Evolutionary conservation across 1,140 invertebrate genomes (phyloP).

Genomic region (Copidosoma floridanum): DNA sequence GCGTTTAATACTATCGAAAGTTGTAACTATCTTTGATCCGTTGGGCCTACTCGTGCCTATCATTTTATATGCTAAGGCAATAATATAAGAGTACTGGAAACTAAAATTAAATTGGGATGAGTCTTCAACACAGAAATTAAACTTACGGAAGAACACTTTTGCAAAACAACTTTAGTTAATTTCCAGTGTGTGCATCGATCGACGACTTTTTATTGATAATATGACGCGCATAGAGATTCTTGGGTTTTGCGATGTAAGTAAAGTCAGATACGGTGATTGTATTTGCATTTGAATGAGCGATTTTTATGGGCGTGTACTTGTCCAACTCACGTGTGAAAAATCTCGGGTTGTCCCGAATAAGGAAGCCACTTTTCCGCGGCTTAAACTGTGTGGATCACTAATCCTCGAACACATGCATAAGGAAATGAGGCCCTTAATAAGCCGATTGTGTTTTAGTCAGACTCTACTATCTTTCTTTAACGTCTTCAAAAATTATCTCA

Average conservation of each 20-base stretch:
- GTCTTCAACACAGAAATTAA: not conserved
- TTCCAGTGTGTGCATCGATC: not conserved
- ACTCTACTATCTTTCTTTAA: too few species aligned
- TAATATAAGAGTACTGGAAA: conserved; percentile 4
- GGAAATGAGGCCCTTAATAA: not conserved
- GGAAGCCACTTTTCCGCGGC: not conserved
- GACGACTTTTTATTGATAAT: not conserved
- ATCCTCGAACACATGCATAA: not conserved
- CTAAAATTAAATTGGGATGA: conserved; percentile 2
- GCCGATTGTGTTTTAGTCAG: too few species aligned
- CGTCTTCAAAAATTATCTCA: not conserved
- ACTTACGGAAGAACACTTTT: not conserved
- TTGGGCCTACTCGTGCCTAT: not conserved
- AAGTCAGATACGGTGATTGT: conserved; percentile 5
- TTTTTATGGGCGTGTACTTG: not conserved
- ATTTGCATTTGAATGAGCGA: not conserved
- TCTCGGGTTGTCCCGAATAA: conserved; percentile 10
- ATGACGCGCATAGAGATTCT: not conserved
- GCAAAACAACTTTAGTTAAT: not conserved
- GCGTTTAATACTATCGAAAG: not conserved
- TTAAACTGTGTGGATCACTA: not conserved
- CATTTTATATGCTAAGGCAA: not conserved
- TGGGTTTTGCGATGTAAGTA: conserved; percentile 13
- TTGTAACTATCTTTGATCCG: not conserved
- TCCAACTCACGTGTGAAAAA: conserved; percentile 1